A percentile compares a stretch with the other conserved stretches of the same genome.
Conservation (phyloP, 2,113 vertebrate genomes). For the Phalacrocorax pelagicus region DNA sequence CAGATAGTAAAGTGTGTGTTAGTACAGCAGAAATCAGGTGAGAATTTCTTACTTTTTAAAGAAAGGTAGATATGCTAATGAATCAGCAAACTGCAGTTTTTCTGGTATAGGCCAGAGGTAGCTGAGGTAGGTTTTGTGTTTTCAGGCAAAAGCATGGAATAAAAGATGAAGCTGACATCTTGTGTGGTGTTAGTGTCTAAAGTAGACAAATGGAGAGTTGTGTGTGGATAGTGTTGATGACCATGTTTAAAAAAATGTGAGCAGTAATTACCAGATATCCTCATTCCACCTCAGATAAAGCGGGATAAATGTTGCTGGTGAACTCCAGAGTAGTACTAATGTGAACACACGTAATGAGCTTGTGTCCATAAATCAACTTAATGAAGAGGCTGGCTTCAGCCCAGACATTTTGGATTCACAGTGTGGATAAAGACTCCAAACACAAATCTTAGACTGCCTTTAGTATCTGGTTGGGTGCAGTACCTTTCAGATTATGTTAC, state of each 20-base stretch:
- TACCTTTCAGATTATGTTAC: not conserved
- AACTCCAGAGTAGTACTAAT: not conserved
- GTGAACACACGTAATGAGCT: not conserved
- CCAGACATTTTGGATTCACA: not conserved
- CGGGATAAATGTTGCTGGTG: not conserved
- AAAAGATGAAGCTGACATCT: not conserved
- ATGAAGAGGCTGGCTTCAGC: not conserved
- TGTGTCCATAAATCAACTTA: conserved; percentile 8
- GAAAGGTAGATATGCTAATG: not conserved
- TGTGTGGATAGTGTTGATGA: not conserved
- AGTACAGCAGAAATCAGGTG: not conserved
- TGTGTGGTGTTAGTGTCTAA: not conserved
- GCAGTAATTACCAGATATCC: not conserved
- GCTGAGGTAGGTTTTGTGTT: not conserved
- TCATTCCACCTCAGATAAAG: not conserved
- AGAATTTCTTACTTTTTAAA: not conserved
- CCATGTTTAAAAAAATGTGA: not conserved
- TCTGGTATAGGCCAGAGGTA: not conserved
- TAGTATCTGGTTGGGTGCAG: not conserved
- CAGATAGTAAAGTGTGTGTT: not conserved
- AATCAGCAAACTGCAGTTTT: not conserved
- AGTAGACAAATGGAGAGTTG: not conserved
- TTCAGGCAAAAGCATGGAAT: not conserved
- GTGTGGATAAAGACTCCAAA: not conserved
- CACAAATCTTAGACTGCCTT: not conserved